These are phyloP conservation scores for Athene noctua DNA, from an alignment of 2,113 vertebrate species.

Conservation along the genomic window DNA sequence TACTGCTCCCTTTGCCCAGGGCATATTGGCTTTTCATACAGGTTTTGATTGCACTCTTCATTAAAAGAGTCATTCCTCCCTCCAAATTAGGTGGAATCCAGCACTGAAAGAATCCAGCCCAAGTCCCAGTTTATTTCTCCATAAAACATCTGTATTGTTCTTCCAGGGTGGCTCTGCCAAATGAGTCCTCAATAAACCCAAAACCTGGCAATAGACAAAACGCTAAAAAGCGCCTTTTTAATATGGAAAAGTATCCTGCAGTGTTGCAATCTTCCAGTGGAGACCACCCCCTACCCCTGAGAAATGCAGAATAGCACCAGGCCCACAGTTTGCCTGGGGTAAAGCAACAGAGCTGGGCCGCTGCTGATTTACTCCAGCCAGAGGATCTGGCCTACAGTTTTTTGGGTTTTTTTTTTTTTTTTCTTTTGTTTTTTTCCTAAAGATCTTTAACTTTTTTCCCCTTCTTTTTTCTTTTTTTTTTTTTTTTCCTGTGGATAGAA, in stretches of 20 bases:
- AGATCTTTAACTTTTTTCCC: neutral
- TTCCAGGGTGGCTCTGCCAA: conserved; percentile 69
- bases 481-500: conserved; percentile 2
- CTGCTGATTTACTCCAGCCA: conserved; percentile 44
- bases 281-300: conserved; percentile 67
- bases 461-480: neutral
- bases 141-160: conserved; percentile 74
- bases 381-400: conserved; percentile 31
- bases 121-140: conserved; percentile 64
- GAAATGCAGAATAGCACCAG: conserved; percentile 59
- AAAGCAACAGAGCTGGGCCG: conserved; percentile 24
- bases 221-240: conserved; percentile 67
- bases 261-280: conserved; percentile 64
- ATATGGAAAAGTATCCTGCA: conserved; percentile 73
- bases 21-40: conserved; percentile 39
- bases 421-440: neutral
- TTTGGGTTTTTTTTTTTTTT: neutral
- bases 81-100: conserved; percentile 67
- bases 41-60: conserved; percentile 63
- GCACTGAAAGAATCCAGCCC: conserved; percentile 60
- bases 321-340: conserved; percentile 51
- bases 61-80: conserved; percentile 51
- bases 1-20: conserved; percentile 15
- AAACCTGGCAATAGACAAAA: conserved; percentile 70
- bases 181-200: conserved; percentile 70